Base-by-base conservation (phyloP, 1,140 invertebrate species). In the Brachionus rotundiformis region DNA sequence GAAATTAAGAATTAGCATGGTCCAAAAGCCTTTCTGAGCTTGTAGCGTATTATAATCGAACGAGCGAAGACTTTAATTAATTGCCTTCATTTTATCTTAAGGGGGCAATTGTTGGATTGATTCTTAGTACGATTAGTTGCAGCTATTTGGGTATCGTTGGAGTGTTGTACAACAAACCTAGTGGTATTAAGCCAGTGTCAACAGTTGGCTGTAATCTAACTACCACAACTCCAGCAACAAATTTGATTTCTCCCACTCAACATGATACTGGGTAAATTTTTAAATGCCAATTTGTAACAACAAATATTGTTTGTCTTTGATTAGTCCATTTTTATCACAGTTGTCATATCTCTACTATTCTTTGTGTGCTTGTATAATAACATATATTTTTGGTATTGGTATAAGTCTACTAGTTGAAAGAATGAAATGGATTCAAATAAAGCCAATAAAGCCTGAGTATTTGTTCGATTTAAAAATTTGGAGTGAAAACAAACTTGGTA, bases 331-430 rank as follows among this genome's bases (percentile, higher is more conserved):
- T 41, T 73, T 79, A 29, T 54, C 49, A 25, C 19, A 39, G 31
- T 31, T 79, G 16, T 79, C 76, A 0, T 79, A 79, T 41, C 16
- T 59, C 13, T 79, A 79, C 16, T 79, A 79, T 41, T 79, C 76
- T 27, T 79, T 79, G 33, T 54, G 19, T 25, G 44, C 76, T 36
- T 54, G 29, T 39, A 59, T 79, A 39, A 59, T 79, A 31, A 31
- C 47, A 54, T 79, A 59, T 36, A 13, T 63, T 19, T 39, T 59
- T 59, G 76, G 47, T 41, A 79, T 79, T 36, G 19, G 23, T 19
- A 33, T 59, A n/a, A 79, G 76, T 63, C 2, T 79, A 0, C n/a
- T 79, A 2, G 76, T 59, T 13, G 68, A 73, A 13, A 73, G 44
- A 73, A 44, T 73, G 68, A 73, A 73, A 29, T 73, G 33, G 39